These are phyloP conservation scores for Sycophila texana DNA, from an alignment of 2,888 invertebrate species.

Conservation along the genomic window DNA sequence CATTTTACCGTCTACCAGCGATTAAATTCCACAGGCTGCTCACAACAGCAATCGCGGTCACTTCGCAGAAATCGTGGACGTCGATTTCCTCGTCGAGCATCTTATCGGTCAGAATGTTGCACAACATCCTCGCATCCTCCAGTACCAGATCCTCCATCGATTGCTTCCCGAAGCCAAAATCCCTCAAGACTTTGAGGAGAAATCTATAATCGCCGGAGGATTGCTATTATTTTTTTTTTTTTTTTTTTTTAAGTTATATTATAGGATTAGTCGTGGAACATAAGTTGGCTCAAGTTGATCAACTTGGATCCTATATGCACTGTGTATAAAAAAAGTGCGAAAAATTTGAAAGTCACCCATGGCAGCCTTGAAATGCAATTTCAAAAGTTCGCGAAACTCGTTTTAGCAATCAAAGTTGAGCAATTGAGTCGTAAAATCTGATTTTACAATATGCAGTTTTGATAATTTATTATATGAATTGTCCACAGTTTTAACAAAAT, in stretches of 20 bases:
- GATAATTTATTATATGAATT: too few relatives aligned
- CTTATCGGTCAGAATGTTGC: constrained; percentile 75
- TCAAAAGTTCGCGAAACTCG: too few relatives aligned
- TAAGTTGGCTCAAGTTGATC: too few relatives aligned
- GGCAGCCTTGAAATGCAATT: too few relatives aligned
- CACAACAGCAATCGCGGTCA: constrained; percentile 77
- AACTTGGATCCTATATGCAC: background rate
- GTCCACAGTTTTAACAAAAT: too few relatives aligned
- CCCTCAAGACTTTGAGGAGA: constrained; percentile 80
- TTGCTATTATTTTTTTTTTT: background rate
- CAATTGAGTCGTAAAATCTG: too few relatives aligned
- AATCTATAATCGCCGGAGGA: constrained; percentile 74
- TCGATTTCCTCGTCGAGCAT: constrained; percentile 49
- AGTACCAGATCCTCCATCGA: constrained; percentile 81
- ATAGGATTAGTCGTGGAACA: too few relatives aligned
- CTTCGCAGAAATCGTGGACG: constrained; percentile 75
- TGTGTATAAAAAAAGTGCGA: background rate
- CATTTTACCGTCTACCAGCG: constrained; percentile 78
- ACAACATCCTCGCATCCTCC: constrained; percentile 78
- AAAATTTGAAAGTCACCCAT: too few relatives aligned
- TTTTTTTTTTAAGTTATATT: too few relatives aligned
- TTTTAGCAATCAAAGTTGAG: background rate
- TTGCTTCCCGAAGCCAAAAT: constrained; percentile 81
- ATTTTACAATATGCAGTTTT: too few relatives aligned
- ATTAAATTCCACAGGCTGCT: constrained; percentile 84